phyloP scores from a whole-genome alignment of 2,113 vertebrate species.

The Callorhinus ursinus region DNA sequence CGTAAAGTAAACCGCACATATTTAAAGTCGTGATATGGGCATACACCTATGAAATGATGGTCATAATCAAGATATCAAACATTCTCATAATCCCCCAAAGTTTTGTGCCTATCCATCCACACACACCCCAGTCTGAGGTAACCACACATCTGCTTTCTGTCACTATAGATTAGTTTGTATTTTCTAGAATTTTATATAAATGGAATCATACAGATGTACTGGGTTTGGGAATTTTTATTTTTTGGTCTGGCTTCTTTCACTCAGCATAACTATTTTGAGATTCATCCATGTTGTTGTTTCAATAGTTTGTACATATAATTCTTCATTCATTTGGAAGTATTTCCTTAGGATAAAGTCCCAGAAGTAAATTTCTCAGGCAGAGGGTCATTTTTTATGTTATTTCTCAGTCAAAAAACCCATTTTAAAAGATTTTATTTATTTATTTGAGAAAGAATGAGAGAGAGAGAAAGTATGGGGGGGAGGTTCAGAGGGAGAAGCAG shows the following conservation, averaged over 20 bases:
- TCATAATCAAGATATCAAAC: background rate
- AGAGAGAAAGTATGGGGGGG: background rate
- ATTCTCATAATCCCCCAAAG: background rate
- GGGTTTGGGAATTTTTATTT: background rate
- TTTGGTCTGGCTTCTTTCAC: background rate
- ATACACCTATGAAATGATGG: background rate
- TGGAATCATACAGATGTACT: background rate
- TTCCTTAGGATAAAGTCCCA: background rate
- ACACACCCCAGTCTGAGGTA: background rate
- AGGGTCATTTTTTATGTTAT: background rate
- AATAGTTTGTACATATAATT: background rate
- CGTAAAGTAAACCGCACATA: background rate
- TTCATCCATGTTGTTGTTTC: background rate
- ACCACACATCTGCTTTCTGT: background rate
- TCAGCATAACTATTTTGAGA: background rate
- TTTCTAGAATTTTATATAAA: slow-evolving; percentile 23
- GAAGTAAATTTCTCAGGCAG: background rate
- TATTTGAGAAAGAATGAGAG: too few species aligned
- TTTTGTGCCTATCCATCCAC: background rate
- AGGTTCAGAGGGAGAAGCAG: background rate
- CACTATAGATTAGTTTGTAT: background rate
- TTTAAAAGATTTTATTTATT: background rate
- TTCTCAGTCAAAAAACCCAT: background rate
- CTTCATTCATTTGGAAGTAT: background rate
- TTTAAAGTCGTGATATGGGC: background rate